Evolutionary conservation across 2,888 invertebrate genomes (phyloP).

Genomic region (Mimas tiliae): DNA sequence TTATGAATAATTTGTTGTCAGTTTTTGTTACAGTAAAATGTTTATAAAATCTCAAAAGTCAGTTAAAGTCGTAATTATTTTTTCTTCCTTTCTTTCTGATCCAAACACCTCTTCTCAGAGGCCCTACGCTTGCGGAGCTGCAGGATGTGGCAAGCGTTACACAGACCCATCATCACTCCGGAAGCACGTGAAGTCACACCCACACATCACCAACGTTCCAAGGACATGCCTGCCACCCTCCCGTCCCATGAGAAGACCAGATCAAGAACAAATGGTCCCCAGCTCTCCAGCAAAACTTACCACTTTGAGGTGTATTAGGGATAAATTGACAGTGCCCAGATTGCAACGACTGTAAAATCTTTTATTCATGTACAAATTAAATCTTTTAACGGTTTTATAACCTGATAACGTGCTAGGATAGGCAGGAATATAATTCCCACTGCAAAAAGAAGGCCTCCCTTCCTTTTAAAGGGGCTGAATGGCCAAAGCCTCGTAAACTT

Average conservation of each 20-base stretch:
- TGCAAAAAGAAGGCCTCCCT: too few species aligned
- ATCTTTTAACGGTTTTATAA: too few species aligned
- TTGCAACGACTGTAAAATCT: conserved; percentile 60
- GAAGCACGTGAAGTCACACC: conserved; percentile 96
- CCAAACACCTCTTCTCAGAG: conserved; percentile 84
- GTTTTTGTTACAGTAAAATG: too few species aligned
- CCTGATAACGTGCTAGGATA: too few species aligned
- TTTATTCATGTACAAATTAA: not conserved
- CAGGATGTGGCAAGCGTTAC: conserved; percentile 95
- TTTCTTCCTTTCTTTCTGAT: too few species aligned
- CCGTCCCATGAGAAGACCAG: conserved; percentile 59
- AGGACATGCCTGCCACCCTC: conserved; percentile 69
- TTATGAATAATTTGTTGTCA: too few species aligned
- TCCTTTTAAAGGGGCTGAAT: too few species aligned
- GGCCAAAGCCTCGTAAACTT: too few species aligned
- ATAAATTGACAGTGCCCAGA: conserved; percentile 73
- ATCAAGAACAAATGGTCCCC: conserved; percentile 69
- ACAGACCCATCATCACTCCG: conserved; percentile 97
- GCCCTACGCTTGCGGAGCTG: conserved; percentile 95
- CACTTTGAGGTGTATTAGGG: conserved; percentile 72
- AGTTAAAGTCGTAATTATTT: too few species aligned
- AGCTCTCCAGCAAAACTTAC: conserved; percentile 76
- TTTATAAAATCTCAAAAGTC: too few species aligned
- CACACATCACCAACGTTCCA: conserved; percentile 70
- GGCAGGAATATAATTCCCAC: too few species aligned